Evolutionary conservation across 2,797 vertebrate species (phyloP).

Genomic region (Cynodonichthys magdalenae): DNA sequence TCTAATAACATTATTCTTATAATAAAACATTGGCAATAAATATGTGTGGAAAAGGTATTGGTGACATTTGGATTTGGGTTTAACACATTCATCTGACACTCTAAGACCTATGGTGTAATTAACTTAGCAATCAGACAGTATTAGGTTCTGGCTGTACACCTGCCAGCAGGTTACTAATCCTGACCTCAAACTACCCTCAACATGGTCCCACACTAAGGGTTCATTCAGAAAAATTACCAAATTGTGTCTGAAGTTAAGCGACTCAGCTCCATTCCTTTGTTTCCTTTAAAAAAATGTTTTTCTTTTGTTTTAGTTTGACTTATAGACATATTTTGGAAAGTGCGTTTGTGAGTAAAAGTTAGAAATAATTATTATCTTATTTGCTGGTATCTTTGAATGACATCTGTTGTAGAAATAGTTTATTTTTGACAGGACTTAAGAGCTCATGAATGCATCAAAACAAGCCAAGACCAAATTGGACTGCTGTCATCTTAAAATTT

Average conservation of each 20-base stretch:
- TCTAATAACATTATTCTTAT: not conserved
- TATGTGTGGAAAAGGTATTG: conserved; percentile 4
- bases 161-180: conserved; percentile 41
- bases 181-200: conserved; percentile 32
- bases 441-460: too few relatives aligned
- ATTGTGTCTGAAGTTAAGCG: not conserved
- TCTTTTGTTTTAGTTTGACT: not conserved
- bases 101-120: conserved; percentile 67
- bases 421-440: too few relatives aligned
- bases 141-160: conserved; percentile 30
- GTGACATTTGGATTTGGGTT: conserved; percentile 31
- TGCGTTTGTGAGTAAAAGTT: too few relatives aligned
- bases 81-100: conserved; percentile 39
- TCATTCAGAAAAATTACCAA: conserved; percentile 14
- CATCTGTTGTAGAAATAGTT: too few relatives aligned
- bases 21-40: not conserved
- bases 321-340: too few relatives aligned
- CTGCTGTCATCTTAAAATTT: too few relatives aligned
- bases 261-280: not conserved
- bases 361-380: too few relatives aligned
- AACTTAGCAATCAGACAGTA: conserved; percentile 63
- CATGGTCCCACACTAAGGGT: not conserved
- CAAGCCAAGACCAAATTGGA: too few relatives aligned
- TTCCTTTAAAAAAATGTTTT: too few relatives aligned
- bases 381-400: too few relatives aligned